Percentiles rank a stretch among this genome's conserved stretches.
These are phyloP conservation scores for Stegostoma tigrinum DNA, from an alignment of 2,113 vertebrate species.

Conservation along the genomic window DNA sequence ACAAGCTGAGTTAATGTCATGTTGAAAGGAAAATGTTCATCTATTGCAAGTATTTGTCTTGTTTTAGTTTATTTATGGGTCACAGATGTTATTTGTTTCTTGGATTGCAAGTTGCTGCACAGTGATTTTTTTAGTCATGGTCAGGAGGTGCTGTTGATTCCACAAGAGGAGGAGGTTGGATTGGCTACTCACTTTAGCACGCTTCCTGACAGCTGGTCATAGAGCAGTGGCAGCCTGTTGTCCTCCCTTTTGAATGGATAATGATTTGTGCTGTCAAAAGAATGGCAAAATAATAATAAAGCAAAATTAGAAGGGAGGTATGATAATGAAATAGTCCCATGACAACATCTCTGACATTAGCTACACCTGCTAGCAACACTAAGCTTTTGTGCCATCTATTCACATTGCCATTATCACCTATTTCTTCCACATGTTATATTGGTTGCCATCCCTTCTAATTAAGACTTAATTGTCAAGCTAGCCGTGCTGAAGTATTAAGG, in stretches of 20 bases:
- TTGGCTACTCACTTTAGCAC: neutral
- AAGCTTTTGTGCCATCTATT: slow-evolving; percentile 13
- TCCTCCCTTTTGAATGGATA: neutral
- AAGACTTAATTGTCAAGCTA: slow-evolving; percentile 30
- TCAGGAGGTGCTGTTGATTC: neutral
- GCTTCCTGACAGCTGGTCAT: neutral
- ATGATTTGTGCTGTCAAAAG: neutral
- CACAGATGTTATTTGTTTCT: neutral
- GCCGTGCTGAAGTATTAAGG: slow-evolving; percentile 1
- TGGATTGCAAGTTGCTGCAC: neutral
- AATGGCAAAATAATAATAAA: slow-evolving; percentile 24
- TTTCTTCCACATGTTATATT: slow-evolving; percentile 21
- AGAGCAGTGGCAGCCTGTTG: slow-evolving; percentile 2
- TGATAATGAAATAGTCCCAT: neutral
- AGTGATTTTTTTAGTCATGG: neutral
- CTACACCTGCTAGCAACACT: slow-evolving; percentile 22
- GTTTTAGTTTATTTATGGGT: slow-evolving; percentile 16
- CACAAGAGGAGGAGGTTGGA: neutral
- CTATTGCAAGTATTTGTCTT: neutral
- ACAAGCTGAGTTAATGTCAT: neutral
- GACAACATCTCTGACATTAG: slow-evolving; percentile 2
- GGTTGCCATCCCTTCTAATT: slow-evolving; percentile 14
- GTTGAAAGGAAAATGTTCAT: neutral
- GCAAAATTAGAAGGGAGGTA: slow-evolving; percentile 24
- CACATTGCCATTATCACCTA: slow-evolving; percentile 9